Evolutionary conservation across 2,888 invertebrate species (phyloP).

Genomic region (Troides helena): DNA sequence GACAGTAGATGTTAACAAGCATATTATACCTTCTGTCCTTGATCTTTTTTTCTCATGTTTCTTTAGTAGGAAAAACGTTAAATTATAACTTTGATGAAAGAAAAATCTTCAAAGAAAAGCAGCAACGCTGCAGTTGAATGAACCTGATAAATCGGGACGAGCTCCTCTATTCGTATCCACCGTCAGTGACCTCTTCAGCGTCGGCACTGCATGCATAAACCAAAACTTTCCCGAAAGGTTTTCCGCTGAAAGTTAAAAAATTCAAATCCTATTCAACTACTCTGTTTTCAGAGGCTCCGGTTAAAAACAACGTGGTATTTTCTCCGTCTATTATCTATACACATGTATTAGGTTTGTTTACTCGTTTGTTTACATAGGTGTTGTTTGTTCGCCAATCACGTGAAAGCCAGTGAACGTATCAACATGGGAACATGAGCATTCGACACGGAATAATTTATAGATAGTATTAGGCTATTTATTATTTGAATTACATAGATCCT

Average conservation of each 20-base stretch:
- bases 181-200: background rate
- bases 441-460: no score
- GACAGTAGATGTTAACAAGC: no score
- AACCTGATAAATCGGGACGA: background rate
- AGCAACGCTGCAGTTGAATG: background rate
- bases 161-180: background rate
- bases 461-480: no score
- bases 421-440: no score
- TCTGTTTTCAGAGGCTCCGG: slow-evolving; percentile 1
- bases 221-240: slow-evolving; percentile 17
- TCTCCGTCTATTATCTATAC: background rate
- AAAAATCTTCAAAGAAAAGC: background rate
- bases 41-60: no score
- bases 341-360: no score
- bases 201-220: background rate
- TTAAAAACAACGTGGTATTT: background rate
- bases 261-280: slow-evolving; percentile 13
- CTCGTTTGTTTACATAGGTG: no score
- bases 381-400: no score
- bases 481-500: no score
- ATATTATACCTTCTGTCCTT: no score
- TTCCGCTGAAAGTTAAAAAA: slow-evolving; percentile 7
- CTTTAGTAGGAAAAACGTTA: background rate
- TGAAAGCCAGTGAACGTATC: no score
- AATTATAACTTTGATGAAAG: background rate